Evolutionary conservation across 37 sponge, comb jelly and placozoan species (phyloP).

Genomic region (Crambe crambe): DNA sequence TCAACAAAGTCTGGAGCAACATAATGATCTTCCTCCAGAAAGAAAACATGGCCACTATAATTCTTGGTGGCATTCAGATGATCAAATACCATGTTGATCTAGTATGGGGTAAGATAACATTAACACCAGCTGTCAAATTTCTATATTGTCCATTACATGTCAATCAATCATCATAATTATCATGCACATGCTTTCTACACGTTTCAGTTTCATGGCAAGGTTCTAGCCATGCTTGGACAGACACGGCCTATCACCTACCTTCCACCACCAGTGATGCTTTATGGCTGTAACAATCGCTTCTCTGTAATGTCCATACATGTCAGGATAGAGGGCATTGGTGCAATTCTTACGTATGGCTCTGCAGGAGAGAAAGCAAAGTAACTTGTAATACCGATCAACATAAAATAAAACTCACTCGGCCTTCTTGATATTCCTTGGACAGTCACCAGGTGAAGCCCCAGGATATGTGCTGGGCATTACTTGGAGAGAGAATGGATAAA

Average conservation of each 20-base stretch:
- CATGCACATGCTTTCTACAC: too few species aligned
- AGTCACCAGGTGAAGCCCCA: slow-evolving; percentile 76
- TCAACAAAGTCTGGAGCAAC: slow-evolving; percentile 76
- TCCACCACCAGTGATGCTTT: slow-evolving; percentile 99
- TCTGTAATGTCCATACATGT: slow-evolving; percentile 85
- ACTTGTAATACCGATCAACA: background rate
- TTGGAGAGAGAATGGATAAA: slow-evolving; percentile 81
- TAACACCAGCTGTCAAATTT: background rate
- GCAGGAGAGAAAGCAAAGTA: background rate
- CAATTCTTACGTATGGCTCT: slow-evolving; percentile 64
- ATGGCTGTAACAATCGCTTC: slow-evolving; percentile 77
- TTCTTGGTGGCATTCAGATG: slow-evolving; percentile 23
- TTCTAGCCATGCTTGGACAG: too few species aligned
- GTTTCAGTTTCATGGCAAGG: background rate
- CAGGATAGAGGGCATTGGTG: slow-evolving; percentile 76
- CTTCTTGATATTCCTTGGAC: slow-evolving; percentile 46
- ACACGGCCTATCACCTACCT: slow-evolving; percentile 36
- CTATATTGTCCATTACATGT: too few species aligned
- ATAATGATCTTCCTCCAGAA: slow-evolving; percentile 93
- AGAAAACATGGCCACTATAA: slow-evolving; percentile 70
- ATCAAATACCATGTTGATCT: slow-evolving; percentile 86
- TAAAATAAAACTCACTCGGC: slow-evolving; percentile 40
- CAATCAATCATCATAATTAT: too few species aligned
- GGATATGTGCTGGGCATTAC: slow-evolving; percentile 69
- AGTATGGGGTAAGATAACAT: background rate